Evolutionary conservation across 2,113 vertebrate genomes (phyloP).

Genomic region (Coregonus clupeaformis): DNA sequence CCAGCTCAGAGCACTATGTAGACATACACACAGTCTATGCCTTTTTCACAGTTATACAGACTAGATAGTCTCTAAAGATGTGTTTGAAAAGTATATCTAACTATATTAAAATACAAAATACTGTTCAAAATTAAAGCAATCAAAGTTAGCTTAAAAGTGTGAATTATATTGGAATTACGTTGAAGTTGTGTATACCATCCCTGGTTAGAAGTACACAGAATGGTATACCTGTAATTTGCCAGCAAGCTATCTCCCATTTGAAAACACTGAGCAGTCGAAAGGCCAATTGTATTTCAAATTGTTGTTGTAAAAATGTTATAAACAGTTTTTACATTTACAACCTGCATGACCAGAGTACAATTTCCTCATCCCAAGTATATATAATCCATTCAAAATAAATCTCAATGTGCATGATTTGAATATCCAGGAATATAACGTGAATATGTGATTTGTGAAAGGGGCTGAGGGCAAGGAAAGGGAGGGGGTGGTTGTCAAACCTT

Average conservation of each 20-base stretch:
- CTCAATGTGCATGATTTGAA: background rate
- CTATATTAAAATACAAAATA: no score
- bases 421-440: background rate
- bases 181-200: no score
- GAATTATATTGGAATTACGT: no score
- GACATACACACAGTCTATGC: slow-evolving; percentile 2
- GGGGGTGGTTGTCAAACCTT: slow-evolving; percentile 23
- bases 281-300: background rate
- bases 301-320: background rate
- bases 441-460: background rate
- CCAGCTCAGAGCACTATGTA: slow-evolving; percentile 11
- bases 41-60: background rate
- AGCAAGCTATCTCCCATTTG: background rate
- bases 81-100: no score
- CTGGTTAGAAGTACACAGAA: no score
- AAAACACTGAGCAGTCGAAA: background rate
- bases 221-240: background rate
- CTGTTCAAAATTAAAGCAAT: no score
- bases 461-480: background rate
- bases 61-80: no score
- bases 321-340: background rate
- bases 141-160: no score
- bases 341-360: background rate
- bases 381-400: background rate
- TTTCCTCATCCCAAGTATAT: background rate